These are phyloP conservation scores for Gymnobelideus leadbeateri DNA, from an alignment of 2,113 vertebrate genomes.

Conservation along the genomic window DNA sequence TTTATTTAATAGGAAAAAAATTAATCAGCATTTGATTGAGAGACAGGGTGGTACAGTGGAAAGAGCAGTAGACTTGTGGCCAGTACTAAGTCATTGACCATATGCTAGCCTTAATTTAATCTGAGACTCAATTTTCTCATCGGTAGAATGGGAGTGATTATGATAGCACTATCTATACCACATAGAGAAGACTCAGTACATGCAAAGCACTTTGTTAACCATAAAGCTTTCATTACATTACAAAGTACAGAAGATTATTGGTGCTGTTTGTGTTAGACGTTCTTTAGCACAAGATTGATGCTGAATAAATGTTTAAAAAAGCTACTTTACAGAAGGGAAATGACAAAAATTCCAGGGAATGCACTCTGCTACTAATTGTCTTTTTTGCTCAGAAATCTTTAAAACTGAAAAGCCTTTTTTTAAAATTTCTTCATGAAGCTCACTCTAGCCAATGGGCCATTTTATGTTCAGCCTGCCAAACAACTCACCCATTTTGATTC, in stretches of 20 bases:
- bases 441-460: slow-evolving; percentile 25
- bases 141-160: too few species aligned
- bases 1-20: too few species aligned
- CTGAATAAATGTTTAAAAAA: slow-evolving; percentile 29
- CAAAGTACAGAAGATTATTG: background rate
- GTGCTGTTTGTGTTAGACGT: background rate
- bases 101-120: too few species aligned
- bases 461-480: background rate
- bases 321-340: background rate
- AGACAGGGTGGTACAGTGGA: too few species aligned
- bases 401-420: background rate
- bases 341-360: background rate
- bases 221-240: slow-evolving; percentile 22
- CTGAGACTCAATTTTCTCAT: too few species aligned
- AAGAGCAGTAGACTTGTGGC: too few species aligned
- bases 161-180: too few species aligned
- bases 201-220: too few species aligned
- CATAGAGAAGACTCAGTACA: background rate
- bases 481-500: background rate
- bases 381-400: background rate
- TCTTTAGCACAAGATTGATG: slow-evolving; percentile 8
- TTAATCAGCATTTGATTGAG: too few species aligned
- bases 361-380: background rate
- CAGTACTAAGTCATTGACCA: too few species aligned
- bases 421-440: slow-evolving; percentile 5